These are phyloP conservation scores for Amaurobius ferox DNA, from an alignment of 2,888 invertebrate genomes.

Conservation along the genomic window DNA sequence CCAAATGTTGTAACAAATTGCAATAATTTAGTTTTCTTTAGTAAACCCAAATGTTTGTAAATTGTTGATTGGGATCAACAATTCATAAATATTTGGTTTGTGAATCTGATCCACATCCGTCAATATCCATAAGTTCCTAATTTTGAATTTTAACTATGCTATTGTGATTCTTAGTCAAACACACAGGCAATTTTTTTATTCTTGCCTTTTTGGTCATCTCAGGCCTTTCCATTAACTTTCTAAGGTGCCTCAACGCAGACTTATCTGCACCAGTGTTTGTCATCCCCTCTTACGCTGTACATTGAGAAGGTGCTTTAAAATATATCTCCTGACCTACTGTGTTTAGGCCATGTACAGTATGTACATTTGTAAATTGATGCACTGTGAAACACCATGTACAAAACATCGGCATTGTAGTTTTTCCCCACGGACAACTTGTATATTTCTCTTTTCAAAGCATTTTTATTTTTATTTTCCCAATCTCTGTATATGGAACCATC, in stretches of 20 bases:
- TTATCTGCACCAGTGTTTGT: conserved; percentile 41
- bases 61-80: too few species aligned
- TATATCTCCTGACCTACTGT: conserved; percentile 55
- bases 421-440: conserved; percentile 52
- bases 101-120: too few species aligned
- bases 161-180: conserved; percentile 5
- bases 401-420: conserved; percentile 68
- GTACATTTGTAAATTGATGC: conserved; percentile 73
- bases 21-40: too few species aligned
- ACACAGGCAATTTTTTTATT: conserved; percentile 19
- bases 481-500: conserved; percentile 70
- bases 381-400: conserved; percentile 70
- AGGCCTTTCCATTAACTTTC: conserved; percentile 47
- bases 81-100: too few species aligned
- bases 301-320: conserved; percentile 69
- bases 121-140: background rate
- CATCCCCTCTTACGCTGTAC: conserved; percentile 68
- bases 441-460: conserved; percentile 42
- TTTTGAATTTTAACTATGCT: background rate
- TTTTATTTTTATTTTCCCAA: conserved; percentile 16
- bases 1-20: too few species aligned
- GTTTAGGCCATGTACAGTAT: conserved; percentile 70
- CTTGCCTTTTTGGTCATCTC: conserved; percentile 45
- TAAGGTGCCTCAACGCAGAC: conserved; percentile 68
- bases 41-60: too few species aligned